Base-by-base conservation (phyloP, 35 echinoderm and acorn worm species). In the Amphiura filiformis region DNA sequence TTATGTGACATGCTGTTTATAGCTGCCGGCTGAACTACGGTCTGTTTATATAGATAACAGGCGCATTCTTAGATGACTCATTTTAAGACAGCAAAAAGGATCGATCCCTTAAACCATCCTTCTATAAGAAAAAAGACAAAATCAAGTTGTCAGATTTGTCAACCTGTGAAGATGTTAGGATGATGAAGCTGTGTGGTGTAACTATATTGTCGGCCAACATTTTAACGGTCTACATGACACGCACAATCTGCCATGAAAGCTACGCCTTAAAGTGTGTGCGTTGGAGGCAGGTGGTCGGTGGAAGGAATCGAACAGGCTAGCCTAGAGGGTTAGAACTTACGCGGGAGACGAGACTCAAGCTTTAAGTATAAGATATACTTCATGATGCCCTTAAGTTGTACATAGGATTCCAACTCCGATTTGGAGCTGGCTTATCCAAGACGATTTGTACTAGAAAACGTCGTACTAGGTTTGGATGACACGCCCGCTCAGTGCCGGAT, bases 401-500 rank as follows among this genome's bases (percentile, higher is more conserved):
- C 61, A 70, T 23, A 52, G 28, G 61, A 18, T 26, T 70, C 61
- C 28, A 26, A 1, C 17, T 70, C 17, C 9, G 28, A 70, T 70
- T 70, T 70, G 9, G 1, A 70, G 28, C 17, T 70, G 7, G 61
- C 61, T 70, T 70, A 70, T 70, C 61, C 61, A 70, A 70, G 61
- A 18, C 28, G 61, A 70, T 70, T 70, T 70, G 15, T n/a, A 23
- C 28, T 70, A 30, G 26, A 11, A 70, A 26, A 26, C 28, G 61
- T 70, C 15, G 28, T 70, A 30, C 7, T 11, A 70, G 61, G 17
- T 70, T 15, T 70, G 61, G 15, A 23, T 70, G 61, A 70, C 61
- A 70, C 61, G 61, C 61, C 61, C 61, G 61, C 61, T 70, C n/a
- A n/a, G 61, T n/a, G 61, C 61, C 61, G 61, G 61, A 70, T 70